Evolutionary conservation across 2,113 vertebrate species (phyloP).

Genomic region (Eonycteris spelaea): DNA sequence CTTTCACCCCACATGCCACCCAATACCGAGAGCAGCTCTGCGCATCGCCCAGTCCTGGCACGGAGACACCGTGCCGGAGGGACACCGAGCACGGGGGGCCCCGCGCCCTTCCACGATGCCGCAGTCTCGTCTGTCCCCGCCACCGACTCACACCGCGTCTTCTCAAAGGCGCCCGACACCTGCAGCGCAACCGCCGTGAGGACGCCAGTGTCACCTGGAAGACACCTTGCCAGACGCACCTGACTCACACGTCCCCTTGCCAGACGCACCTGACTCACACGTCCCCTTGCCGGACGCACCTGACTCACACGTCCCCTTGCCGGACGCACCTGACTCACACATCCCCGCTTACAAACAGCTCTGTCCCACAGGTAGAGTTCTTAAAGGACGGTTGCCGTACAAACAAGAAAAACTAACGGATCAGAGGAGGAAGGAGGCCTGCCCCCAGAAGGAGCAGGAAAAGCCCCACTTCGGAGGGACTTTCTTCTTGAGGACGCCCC

Average conservation of each 20-base stretch:
- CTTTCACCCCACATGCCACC: neutral
- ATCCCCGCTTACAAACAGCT: neutral
- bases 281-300: neutral
- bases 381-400: neutral
- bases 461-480: neutral
- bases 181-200: neutral
- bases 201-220: neutral
- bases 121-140: neutral
- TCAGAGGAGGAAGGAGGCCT: neutral
- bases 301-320: neutral
- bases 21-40: neutral
- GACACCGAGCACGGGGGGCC: no score
- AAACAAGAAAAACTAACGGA: slow-evolving; percentile 17
- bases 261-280: neutral
- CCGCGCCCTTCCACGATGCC: no score
- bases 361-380: neutral
- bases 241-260: neutral
- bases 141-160: neutral
- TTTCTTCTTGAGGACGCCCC: neutral
- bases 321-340: neutral
- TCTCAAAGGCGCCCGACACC: neutral
- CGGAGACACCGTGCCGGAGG: neutral
- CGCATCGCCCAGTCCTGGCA: neutral
- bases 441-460: neutral
- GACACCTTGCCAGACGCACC: neutral